Base-by-base conservation (phyloP, 2,113 vertebrate genomes). In the Marmota flaviventris region DNA sequence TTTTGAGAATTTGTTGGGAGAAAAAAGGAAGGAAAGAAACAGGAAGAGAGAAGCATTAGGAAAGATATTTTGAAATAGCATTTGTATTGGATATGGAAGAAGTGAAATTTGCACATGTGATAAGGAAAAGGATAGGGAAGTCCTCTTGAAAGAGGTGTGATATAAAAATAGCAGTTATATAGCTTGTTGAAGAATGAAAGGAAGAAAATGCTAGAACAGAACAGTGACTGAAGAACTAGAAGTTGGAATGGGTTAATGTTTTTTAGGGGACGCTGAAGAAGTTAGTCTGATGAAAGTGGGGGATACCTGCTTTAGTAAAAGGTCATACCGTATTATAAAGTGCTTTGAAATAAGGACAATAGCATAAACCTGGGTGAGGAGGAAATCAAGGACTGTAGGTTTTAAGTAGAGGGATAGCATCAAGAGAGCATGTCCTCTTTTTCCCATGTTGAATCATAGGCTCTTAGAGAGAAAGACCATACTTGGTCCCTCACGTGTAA, bases 11-110 rank as follows among this genome's bases (percentile, higher is more conserved):
- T 93, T 22, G 65, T 63, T 77, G 67, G 48, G 24, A 89, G 14
- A 82, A 92, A 42, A 73, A 93, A 61, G 42, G 8, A 39, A 82
- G 24, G 42, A 83, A 78, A 77, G 12, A 70, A 8, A 39, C 8
- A 12, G 18, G 20, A 81, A 90, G 70, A 67, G 37, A 34, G 9
- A 61, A 11, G 34, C 22, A 61, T 72, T 82, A 73, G 63, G 45
- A 82, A 94, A 92, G 67, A 48, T 61, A 29, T 20, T 85, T 85
- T 81, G 18, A 89, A 92, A 67, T 61, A 45, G 27, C 79, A 86
- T 72, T 90, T 92, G 81, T 77, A 39, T 34, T 86, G 34, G n/a
- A 8, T 94, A 18, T 89, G 34, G 12, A 77, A 81, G 77, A 61
- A 73, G 34, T 34, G 63, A 58, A 89, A 69, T 93, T 92, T 48